Evolutionary conservation across 2,113 vertebrate genomes (phyloP).

Genomic region (Merops nubicus): DNA sequence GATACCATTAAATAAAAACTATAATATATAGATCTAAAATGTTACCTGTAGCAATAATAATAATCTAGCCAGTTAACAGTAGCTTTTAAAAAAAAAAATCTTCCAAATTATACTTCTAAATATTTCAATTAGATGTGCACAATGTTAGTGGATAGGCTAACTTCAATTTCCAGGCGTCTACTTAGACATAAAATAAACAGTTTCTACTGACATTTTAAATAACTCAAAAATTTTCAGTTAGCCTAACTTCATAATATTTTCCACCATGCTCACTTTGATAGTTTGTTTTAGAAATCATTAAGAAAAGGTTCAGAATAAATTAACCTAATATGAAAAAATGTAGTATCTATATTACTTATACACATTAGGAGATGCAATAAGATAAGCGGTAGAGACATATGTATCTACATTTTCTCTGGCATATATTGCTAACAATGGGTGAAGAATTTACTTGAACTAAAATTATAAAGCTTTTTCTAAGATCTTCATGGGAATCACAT

Average conservation of each 20-base stretch:
- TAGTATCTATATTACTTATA: not conserved
- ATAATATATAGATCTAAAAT: not conserved
- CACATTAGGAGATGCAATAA: not conserved
- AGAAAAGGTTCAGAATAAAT: not conserved
- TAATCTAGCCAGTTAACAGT: not conserved
- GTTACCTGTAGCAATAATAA: not conserved
- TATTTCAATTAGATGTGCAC: not conserved
- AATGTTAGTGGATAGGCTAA: not conserved
- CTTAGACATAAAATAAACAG: not conserved
- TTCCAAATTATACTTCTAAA: not conserved
- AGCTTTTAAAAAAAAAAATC: not conserved
- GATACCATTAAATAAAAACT: not conserved
- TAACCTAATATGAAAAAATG: not conserved
- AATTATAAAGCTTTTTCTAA: not conserved
- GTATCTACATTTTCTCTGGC: not conserved
- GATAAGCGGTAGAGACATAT: not conserved
- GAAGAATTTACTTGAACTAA: not conserved
- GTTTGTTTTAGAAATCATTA: not conserved
- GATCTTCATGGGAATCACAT: constrained; percentile 28
- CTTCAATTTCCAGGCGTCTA: not conserved
- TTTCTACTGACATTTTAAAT: not conserved
- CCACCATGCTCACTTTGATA: not conserved
- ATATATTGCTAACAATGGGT: not conserved
- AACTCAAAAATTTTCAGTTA: not conserved
- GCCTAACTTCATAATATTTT: not conserved